Base-by-base conservation (phyloP, 2,888 invertebrate species). In the Dexiosoma caninum region DNA sequence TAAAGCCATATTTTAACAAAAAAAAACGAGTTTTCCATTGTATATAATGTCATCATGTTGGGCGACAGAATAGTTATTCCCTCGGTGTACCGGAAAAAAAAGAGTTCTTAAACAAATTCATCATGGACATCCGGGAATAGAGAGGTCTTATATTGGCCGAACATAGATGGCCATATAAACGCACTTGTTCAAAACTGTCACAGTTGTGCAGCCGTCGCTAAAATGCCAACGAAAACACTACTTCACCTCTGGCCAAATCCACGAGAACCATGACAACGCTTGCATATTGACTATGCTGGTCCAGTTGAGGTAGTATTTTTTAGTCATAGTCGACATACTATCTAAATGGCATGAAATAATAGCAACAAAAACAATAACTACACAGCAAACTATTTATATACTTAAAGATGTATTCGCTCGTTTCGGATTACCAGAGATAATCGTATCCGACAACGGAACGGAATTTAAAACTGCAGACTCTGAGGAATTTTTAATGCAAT, bases 281-380 rank as follows among this genome's bases (percentile, higher is more conserved):
- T 90, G 2, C 90, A 91, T 82, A 83, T 89, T n/a, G 91, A 91
- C 82, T 90, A 88, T 84, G 88, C 90, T n/a, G 90, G 90, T 19
- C 76, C 75, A 40, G 40, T 82, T 8, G 60, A 82, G 1, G 79
- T 14, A 69, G 12, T 82, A 82, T 70, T 88, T 87, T 60, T 76
- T 90, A 3, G 80, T 91, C 7, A 81, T 90, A 7, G 86, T 89
- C 3, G 90, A 91, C 80, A 84, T 89, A 9, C 86, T 85, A 79
- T 89, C 89, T 0, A 91, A 91, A 76, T 91, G 89, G 89, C 85
- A 87, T 1, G 90, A 91, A 83, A 86, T 89, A 44, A 78, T 84
- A 77, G 57, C 75, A 55, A 77, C 77, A 44, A 77, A 69, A 70
- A 27, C 62, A 21, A 75, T 67, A 10, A 59, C 62, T 8, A 37